phyloP scores from a whole-genome alignment of 2,888 invertebrate species.

The Amiota minor region DNA sequence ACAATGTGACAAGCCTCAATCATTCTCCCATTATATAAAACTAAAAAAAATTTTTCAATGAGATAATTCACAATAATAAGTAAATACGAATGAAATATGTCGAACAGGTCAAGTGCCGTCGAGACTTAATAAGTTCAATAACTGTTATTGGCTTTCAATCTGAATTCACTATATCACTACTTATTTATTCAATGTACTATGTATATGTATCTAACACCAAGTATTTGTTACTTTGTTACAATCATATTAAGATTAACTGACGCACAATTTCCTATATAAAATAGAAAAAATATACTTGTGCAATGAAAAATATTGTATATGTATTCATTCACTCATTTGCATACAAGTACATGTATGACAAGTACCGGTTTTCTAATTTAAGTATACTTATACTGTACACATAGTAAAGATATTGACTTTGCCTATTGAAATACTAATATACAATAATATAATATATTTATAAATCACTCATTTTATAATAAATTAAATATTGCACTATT shows the following conservation, averaged over 20 bases:
- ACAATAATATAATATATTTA: background rate
- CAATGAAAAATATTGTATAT: background rate
- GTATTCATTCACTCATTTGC: conserved; percentile 50
- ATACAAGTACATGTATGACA: conserved; percentile 65
- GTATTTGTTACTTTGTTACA: background rate
- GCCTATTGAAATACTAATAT: conserved; percentile 58
- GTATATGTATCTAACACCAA: too few relatives aligned
- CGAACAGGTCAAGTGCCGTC: conserved; percentile 11
- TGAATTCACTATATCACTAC: background rate
- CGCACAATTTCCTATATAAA: conserved; percentile 62
- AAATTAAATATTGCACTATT: too few relatives aligned
- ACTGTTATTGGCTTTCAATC: conserved; percentile 27
- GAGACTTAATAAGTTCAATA: conserved; percentile 30
- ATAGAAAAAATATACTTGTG: background rate
- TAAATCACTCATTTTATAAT: background rate
- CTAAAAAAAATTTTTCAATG: background rate
- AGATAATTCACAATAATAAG: conserved; percentile 19
- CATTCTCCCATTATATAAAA: too few relatives aligned
- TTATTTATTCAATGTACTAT: too few relatives aligned
- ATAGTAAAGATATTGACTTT: conserved; percentile 36
- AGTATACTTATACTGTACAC: background rate
- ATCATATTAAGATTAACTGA: conserved; percentile 62
- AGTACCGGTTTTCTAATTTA: conserved; percentile 52
- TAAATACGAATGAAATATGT: conserved; percentile 1
- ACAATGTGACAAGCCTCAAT: too few relatives aligned